Conservation (phyloP, 1,140 invertebrate genomes). For the Paraescarpia echinospica region DNA sequence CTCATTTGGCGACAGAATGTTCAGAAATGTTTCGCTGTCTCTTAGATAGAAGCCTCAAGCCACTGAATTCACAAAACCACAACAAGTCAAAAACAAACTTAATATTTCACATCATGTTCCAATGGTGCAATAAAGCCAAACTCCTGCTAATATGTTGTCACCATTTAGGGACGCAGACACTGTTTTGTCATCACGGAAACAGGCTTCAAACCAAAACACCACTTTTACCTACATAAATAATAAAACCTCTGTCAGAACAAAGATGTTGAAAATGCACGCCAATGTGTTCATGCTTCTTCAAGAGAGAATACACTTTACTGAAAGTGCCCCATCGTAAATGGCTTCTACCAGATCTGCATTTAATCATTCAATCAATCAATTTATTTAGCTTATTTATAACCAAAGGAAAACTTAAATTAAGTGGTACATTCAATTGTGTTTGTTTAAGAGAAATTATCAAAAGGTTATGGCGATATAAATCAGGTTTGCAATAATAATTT, state of each 20-base stretch:
- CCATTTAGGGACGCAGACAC: neutral
- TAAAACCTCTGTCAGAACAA: neutral
- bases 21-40: neutral
- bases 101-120: neutral
- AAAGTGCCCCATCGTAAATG: neutral
- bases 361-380: neutral
- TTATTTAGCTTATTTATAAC: neutral
- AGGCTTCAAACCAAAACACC: too few species aligned
- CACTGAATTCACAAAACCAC: neutral
- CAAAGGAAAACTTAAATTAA: neutral
- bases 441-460: too few species aligned
- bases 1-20: neutral
- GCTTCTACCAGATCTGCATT: neutral
- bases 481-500: too few species aligned
- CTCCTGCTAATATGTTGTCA: neutral
- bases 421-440: neutral
- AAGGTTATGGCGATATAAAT: too few species aligned
- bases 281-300: neutral
- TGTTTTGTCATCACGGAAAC: neutral
- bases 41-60: neutral
- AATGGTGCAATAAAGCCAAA: neutral
- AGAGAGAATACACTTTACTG: neutral
- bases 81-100: too few species aligned
- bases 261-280: constrained; percentile 4
- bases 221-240: too few species aligned